These are phyloP conservation scores for Cheilosia urbana DNA, from an alignment of 2,888 invertebrate genomes.

Conservation along the genomic window DNA sequence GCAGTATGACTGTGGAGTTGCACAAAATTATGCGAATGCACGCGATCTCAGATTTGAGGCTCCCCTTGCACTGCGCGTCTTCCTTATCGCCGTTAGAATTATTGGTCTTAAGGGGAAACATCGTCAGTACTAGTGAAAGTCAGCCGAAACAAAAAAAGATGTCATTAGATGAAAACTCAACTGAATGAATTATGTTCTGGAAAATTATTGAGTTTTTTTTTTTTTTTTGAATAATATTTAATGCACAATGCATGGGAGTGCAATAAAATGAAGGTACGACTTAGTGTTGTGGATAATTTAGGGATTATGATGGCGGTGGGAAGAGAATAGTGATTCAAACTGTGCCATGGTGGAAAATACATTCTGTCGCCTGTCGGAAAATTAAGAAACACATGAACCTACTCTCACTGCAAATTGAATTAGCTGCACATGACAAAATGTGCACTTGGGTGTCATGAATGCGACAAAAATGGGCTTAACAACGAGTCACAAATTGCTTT, in stretches of 20 bases:
- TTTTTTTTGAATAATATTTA: not conserved
- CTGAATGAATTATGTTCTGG: constrained; percentile 37
- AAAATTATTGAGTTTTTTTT: not conserved
- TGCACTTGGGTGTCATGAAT: too few species aligned
- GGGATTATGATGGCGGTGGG: not conserved
- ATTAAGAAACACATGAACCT: too few species aligned
- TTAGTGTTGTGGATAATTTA: not conserved
- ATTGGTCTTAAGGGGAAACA: constrained; percentile 28
- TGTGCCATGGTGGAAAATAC: not conserved
- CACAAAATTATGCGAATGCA: constrained; percentile 63
- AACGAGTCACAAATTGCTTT: too few species aligned
- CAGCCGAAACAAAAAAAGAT: constrained; percentile 27
- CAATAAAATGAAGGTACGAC: not conserved
- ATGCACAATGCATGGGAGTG: constrained; percentile 1
- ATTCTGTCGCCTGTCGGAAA: not conserved
- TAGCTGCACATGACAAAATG: too few species aligned
- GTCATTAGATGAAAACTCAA: constrained; percentile 55
- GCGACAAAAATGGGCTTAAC: too few species aligned
- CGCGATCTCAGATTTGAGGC: constrained; percentile 50
- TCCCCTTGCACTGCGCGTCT: not conserved
- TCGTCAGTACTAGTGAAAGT: constrained; percentile 53
- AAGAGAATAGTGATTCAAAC: constrained; percentile 10
- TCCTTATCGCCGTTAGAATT: constrained; percentile 22
- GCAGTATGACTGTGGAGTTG: constrained; percentile 3
- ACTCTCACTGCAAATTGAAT: too few species aligned